Base-by-base conservation (phyloP, 1,140 invertebrate genomes). In the Drosophila busckii region DNA sequence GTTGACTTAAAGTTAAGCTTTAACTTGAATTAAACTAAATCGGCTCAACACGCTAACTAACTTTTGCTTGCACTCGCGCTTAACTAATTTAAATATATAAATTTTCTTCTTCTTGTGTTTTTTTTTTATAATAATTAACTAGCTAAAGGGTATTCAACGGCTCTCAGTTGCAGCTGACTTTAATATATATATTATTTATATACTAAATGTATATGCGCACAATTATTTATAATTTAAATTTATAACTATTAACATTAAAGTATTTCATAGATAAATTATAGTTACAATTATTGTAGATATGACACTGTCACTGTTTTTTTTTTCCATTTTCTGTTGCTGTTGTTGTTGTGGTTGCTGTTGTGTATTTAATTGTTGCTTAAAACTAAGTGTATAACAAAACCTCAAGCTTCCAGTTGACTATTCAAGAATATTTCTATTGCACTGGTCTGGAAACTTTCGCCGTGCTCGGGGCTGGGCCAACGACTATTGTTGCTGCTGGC, bases 231-330 rank as follows among this genome's bases (percentile, higher is more conserved):
- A 50, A 50, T 50, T 50, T 50, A 38, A 50, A 50, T 38, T 50
- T 50, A 50, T 38, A 38, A 38, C 34, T 50, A 50, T 38, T 38
- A n/a, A 29, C 16, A 42, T 34, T 31, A 41, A 55, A 35, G 9
- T 25, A 22, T 17, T 15, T 32, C 35, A 52, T 44, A 31, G 53
- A 54, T 64, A 71, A 66, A 44, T 66, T 61, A 61, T 50, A 71
- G 66, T 66, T 70, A 70, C 40, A 60, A 80, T 80, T 82, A 80
- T 59, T 80, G 78, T 80, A 82, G 75, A 80, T 80, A 80, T 80
- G 75, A 80, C 75, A 80, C 75, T 82, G 75, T 82, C 75, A 80
- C 75, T 82, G 68, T 65, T 80, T 61, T 55, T 26, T 16, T 46
- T 56, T 65, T 69, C 60, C 50, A 53, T n/a, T n/a, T n/a, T n/a